phyloP scores from a whole-genome alignment of 2,888 invertebrate species.

The Rhabditoides inermis region DNA sequence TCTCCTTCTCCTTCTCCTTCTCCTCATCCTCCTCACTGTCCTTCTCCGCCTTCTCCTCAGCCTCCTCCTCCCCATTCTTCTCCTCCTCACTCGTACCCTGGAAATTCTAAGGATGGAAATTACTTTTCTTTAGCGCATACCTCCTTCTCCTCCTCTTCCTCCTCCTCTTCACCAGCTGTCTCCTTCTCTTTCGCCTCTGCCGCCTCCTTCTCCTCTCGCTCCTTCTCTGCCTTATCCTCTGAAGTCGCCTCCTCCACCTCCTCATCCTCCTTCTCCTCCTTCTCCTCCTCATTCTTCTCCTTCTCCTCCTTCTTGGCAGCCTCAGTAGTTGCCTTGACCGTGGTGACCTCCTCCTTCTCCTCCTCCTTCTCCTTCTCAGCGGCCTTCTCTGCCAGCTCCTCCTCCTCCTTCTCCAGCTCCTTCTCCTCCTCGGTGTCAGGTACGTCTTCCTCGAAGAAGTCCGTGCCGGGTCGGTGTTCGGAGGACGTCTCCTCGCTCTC shows the following conservation, averaged over 20 bases:
- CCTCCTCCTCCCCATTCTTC: background rate
- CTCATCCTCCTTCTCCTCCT: slow-evolving; percentile 5
- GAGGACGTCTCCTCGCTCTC: background rate
- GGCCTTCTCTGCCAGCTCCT: slow-evolving; percentile 9
- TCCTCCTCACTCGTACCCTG: slow-evolving; percentile 5
- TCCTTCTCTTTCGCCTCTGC: slow-evolving; percentile 10
- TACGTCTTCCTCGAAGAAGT: slow-evolving; percentile 32
- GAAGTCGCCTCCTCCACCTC: slow-evolving; percentile 5
- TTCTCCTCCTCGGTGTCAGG: slow-evolving; percentile 17
- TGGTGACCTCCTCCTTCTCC: background rate
- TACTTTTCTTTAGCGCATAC: too few species aligned
- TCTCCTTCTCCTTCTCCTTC: background rate
- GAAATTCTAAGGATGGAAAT: too few species aligned
- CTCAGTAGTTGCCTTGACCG: background rate
- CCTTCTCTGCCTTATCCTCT: slow-evolving; percentile 4
- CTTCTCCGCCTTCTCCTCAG: slow-evolving; percentile 10
- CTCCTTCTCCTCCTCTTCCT: slow-evolving; percentile 1
- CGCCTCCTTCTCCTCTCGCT: slow-evolving; percentile 1
- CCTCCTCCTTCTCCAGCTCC: slow-evolving; percentile 14
- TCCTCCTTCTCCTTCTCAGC: slow-evolving; percentile 10
- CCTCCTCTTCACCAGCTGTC: slow-evolving; percentile 6
- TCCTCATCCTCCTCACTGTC: background rate
- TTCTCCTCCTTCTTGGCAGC: slow-evolving; percentile 5
- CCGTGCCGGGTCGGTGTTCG: slow-evolving; percentile 12
- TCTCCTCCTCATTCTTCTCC: slow-evolving; percentile 8